Percentiles rank a stretch among this genome's conserved stretches.
Evolutionary conservation across 2,888 invertebrate genomes (phyloP).

Genomic region (Drosophila dives): DNA sequence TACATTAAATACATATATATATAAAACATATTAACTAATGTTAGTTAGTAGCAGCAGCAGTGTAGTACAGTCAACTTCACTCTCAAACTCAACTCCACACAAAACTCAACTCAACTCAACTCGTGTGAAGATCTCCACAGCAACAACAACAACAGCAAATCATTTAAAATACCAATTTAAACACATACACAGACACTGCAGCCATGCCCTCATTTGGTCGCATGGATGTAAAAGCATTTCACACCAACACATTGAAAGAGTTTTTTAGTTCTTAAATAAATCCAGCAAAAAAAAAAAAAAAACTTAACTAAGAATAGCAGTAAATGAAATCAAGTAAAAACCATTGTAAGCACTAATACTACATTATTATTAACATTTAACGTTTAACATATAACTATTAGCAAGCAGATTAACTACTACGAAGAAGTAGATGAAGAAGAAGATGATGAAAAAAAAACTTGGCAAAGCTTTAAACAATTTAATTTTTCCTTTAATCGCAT

Average conservation of each 20-base stretch:
- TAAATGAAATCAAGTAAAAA: constrained; percentile 37
- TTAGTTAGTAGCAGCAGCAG: constrained; percentile 39
- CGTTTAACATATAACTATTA: constrained; percentile 74
- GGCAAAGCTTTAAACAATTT: constrained; percentile 83
- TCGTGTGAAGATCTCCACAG: constrained; percentile 73
- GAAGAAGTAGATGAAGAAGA: constrained; percentile 21
- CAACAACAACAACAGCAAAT: constrained; percentile 16
- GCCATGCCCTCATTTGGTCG: constrained; percentile 28
- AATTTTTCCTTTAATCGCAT: constrained; percentile 67
- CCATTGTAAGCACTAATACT: constrained; percentile 59
- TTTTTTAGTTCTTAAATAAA: constrained; percentile 55
- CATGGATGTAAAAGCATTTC: constrained; percentile 44
- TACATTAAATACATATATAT: constrained; percentile 30
- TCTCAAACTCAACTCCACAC: constrained; percentile 51
- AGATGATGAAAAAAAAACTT: constrained; percentile 65
- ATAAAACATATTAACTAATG: constrained; percentile 46
- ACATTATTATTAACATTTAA: constrained; percentile 56
- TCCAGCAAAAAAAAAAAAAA: constrained; percentile 7
- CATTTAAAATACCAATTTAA: constrained; percentile 11
- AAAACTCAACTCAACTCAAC: constrained; percentile 47
- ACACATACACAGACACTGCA: constrained; percentile 26
- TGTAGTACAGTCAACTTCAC: constrained; percentile 78
- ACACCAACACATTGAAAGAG: constrained; percentile 59
- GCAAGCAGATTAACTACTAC: constrained; percentile 50
- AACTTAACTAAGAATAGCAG: constrained; percentile 57